Conservation (phyloP, 2,888 invertebrate species). For the Drosophila pegasa region DNA sequence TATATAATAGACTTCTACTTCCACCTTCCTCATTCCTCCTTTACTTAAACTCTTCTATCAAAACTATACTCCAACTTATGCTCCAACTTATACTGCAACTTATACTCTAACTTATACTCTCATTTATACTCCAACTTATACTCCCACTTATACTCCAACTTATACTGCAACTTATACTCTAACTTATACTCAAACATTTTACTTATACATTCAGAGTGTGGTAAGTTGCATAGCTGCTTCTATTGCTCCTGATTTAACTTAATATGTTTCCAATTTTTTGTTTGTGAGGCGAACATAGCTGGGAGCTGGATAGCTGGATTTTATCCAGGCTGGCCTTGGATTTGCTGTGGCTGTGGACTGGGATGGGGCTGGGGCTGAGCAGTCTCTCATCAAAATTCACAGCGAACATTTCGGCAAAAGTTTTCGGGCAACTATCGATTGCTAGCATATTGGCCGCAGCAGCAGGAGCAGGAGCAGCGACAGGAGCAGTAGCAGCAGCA, state of each 20-base stretch:
- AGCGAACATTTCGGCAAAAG: conserved; percentile 33
- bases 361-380: background rate
- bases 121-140: no score
- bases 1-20: background rate
- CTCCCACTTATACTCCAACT: no score
- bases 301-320: background rate
- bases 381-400: conserved; percentile 36
- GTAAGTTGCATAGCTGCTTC: no score
- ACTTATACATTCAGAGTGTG: no score
- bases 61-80: no score
- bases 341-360: conserved; percentile 5
- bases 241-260: no score
- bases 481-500: background rate
- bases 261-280: background rate
- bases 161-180: background rate
- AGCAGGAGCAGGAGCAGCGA: conserved; percentile 1
- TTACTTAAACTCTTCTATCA: no score
- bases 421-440: conserved; percentile 14
- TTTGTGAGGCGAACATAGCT: background rate
- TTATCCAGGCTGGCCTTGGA: conserved; percentile 29
- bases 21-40: no score
- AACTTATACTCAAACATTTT: no score
- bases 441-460: background rate
- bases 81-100: background rate
- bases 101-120: background rate